These are phyloP conservation scores for Corythaeola cristata DNA, from an alignment of 2,113 vertebrate species.

Conservation along the genomic window DNA sequence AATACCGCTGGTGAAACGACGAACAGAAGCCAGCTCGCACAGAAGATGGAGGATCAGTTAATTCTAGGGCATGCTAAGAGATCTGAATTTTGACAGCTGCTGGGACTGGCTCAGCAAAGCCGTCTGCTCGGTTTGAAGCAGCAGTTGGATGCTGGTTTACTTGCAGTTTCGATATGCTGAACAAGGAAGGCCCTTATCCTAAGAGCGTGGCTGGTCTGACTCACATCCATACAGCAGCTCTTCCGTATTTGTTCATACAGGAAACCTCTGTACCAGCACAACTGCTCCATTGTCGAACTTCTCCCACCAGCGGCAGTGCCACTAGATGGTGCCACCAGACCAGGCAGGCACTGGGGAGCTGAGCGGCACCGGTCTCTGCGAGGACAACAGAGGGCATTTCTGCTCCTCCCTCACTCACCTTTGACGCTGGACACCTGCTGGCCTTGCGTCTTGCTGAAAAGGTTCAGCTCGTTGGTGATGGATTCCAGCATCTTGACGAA, in stretches of 20 bases:
- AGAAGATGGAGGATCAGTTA: neutral
- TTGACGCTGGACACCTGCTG: slow-evolving; percentile 93
- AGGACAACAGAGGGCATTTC: accelerated
- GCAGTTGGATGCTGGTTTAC: neutral
- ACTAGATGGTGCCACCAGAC: slow-evolving; percentile 56
- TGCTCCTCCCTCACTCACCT: slow-evolving; percentile 76
- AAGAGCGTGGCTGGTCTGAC: neutral
- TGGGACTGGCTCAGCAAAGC: neutral
- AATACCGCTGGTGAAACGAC: accelerated
- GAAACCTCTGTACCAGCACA: slow-evolving; percentile 7
- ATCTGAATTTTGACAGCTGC: neutral
- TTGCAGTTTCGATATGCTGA: neutral
- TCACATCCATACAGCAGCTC: neutral
- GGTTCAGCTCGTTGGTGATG: slow-evolving; percentile 91
- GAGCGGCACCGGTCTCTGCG: accelerated
- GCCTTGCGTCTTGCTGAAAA: slow-evolving; percentile 90
- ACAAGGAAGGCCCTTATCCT: neutral
- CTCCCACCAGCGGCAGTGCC: neutral
- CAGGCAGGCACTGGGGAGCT: neutral
- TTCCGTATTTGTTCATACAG: neutral
- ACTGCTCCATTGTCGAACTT: neutral
- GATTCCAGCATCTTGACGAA: slow-evolving; percentile 97
- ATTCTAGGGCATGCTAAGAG: neutral
- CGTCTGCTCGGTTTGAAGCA: neutral
- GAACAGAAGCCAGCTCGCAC: neutral